Percentiles rank a stretch among this genome's conserved stretches.
Evolutionary conservation across 2,113 vertebrate genomes (phyloP).

Genomic region (Coregonus clupeaformis): DNA sequence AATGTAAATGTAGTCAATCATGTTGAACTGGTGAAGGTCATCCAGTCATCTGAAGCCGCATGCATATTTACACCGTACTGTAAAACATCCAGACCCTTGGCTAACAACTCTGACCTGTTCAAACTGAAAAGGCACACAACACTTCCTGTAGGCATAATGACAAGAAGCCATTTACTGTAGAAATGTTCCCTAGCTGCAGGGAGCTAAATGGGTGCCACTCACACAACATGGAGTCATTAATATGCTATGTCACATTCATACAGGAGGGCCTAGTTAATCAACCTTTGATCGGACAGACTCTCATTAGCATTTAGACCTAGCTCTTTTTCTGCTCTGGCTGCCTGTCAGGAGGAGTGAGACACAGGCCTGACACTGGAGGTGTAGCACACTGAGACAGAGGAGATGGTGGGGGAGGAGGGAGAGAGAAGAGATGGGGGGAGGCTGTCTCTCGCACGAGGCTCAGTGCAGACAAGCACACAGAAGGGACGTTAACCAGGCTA

Average conservation of each 20-base stretch:
- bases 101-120: constrained; percentile 22
- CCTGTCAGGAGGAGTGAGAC: constrained; percentile 1
- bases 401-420: constrained; percentile 41
- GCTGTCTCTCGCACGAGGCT: constrained; percentile 8
- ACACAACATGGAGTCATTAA: constrained; percentile 45
- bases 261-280: constrained; percentile 28
- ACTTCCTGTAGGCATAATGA: constrained; percentile 8
- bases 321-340: too few species aligned
- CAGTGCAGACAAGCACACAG: neutral
- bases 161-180: constrained; percentile 17
- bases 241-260: constrained; percentile 49
- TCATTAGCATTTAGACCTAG: constrained; percentile 50
- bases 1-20: too few species aligned
- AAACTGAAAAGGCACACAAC: constrained; percentile 45
- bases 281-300: constrained; percentile 50
- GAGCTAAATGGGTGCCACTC: constrained; percentile 21
- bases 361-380: constrained; percentile 52
- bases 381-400: constrained; percentile 41
- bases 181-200: constrained; percentile 31
- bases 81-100: constrained; percentile 24
- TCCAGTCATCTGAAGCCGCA: constrained; percentile 32
- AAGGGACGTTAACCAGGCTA: neutral
- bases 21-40: constrained; percentile 56
- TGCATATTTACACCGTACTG: constrained; percentile 56
- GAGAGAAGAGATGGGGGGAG: constrained; percentile 33